Conservation (phyloP, 2,113 vertebrate species). For the Myrmecophaga tridactyla region DNA sequence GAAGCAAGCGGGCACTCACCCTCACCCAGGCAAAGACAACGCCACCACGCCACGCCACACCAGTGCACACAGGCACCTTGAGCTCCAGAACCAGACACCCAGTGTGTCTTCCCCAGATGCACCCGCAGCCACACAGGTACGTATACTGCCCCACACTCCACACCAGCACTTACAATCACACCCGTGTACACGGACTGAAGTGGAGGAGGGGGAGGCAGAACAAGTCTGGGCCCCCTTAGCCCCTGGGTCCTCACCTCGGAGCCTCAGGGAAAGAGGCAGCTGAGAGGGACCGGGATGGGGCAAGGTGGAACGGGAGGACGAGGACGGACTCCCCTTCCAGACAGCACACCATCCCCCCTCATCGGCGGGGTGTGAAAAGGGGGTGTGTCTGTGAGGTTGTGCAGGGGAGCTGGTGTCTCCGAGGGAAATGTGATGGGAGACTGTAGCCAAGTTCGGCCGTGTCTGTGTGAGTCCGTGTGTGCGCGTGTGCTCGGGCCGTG, state of each 20-base stretch:
- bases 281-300: background rate
- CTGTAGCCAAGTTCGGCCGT: conserved; percentile 62
- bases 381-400: conserved; percentile 70
- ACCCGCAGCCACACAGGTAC: background rate
- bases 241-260: background rate
- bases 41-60: too few species aligned
- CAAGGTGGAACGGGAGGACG: background rate
- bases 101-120: background rate
- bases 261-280: background rate
- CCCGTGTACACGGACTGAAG: background rate
- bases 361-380: background rate
- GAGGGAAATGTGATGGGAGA: conserved; percentile 53
- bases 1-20: background rate
- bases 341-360: background rate
- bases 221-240: background rate
- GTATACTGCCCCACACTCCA: background rate
- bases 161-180: background rate
- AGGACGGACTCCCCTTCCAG: conserved; percentile 4
- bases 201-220: background rate
- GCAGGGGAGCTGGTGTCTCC: conserved; percentile 59
- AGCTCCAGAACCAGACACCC: background rate
- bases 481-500: conserved; percentile 33
- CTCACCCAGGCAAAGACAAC: background rate
- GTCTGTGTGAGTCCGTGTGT: conserved; percentile 36
- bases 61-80: background rate